A percentile compares a stretch with the other conserved stretches of the same genome.
phyloP scores from a whole-genome alignment of 2,797 vertebrate species.

The Pseudochirops corinnae region DNA sequence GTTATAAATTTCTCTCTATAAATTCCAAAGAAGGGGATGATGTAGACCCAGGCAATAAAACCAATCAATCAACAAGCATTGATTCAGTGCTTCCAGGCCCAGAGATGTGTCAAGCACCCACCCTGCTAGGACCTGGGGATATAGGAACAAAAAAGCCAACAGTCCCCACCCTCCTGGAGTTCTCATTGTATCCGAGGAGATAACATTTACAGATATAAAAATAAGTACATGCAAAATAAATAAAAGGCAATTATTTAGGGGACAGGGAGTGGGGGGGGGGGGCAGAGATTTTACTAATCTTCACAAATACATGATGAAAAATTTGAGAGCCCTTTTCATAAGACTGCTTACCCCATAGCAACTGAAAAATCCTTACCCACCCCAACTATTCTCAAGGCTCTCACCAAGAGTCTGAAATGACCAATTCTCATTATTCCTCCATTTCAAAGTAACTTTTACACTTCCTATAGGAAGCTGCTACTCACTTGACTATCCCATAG shows the following conservation, averaged over 20 bases:
- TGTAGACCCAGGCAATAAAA: too few species aligned
- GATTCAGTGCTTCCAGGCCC: too few species aligned
- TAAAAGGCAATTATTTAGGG: neutral
- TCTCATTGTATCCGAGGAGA: neutral
- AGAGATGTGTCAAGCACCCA: too few species aligned
- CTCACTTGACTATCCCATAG: constrained; percentile 97
- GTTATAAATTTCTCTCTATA: constrained; percentile 6
- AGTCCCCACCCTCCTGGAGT: neutral
- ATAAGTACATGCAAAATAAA: neutral
- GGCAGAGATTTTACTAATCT: constrained; percentile 2
- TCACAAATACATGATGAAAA: constrained; percentile 16
- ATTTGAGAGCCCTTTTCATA: constrained; percentile 38
- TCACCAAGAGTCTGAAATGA: neutral
- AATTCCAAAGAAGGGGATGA: constrained; percentile 28
- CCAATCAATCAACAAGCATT: too few species aligned
- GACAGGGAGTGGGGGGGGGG: too few species aligned
- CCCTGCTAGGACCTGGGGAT: neutral
- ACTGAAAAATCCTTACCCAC: constrained; percentile 7
- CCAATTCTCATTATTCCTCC: neutral
- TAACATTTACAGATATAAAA: neutral
- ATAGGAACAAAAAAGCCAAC: neutral
- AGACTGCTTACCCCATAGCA: neutral
- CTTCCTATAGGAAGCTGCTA: constrained; percentile 66
- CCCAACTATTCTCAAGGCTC: constrained; percentile 37
- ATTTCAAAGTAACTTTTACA: neutral